phyloP scores from a whole-genome alignment of 2,888 invertebrate species.

The Eristalis intricaria region DNA sequence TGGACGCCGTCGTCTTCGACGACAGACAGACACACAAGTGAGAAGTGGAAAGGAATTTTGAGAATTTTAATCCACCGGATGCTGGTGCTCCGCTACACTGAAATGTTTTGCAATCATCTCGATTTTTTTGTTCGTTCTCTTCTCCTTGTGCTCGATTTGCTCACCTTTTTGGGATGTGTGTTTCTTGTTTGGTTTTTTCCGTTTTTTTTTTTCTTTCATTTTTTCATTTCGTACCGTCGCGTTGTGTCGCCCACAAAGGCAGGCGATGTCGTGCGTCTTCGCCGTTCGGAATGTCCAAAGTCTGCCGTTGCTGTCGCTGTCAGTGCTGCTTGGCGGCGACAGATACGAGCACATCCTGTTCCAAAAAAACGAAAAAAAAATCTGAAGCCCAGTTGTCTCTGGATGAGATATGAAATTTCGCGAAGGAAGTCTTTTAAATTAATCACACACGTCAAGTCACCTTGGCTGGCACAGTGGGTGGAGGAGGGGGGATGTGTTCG shows the following conservation, averaged over 20 bases:
- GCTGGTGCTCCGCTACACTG: constrained; percentile 42
- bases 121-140: background rate
- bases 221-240: constrained; percentile 25
- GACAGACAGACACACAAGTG: constrained; percentile 31
- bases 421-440: constrained; percentile 42
- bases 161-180: constrained; percentile 12
- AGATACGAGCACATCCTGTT: constrained; percentile 51
- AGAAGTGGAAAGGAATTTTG: constrained; percentile 7
- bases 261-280: constrained; percentile 24
- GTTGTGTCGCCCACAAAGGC: constrained; percentile 54
- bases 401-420: constrained; percentile 30
- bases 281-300: background rate
- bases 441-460: constrained; percentile 57
- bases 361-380: background rate
- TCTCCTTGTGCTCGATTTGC: background rate
- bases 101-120: constrained; percentile 57
- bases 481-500: background rate
- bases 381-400: background rate
- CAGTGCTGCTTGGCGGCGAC: constrained; percentile 14
- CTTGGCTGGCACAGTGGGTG: background rate
- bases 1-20: constrained; percentile 17
- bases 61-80: constrained; percentile 67
- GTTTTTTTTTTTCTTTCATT: constrained; percentile 41
- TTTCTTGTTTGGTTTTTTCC: constrained; percentile 15
- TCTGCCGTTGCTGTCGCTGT: constrained; percentile 44